Percentiles rank a stretch among this genome's conserved stretches.
These are phyloP conservation scores for Cryptocephalus primarius DNA, from an alignment of 2,888 invertebrate genomes.

Conservation along the genomic window DNA sequence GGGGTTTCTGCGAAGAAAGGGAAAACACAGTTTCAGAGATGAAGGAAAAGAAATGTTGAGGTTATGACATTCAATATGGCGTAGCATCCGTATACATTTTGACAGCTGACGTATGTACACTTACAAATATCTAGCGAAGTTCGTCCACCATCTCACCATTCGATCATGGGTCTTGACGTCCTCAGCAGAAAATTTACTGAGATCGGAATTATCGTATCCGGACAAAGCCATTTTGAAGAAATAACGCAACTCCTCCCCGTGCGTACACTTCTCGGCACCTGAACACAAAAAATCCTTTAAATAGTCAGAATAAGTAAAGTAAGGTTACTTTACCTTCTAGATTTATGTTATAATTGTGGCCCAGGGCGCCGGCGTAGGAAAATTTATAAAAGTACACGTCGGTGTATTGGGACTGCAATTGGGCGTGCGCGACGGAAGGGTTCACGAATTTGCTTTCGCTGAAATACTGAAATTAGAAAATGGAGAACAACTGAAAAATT, in stretches of 20 bases:
- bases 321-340: conserved; percentile 12
- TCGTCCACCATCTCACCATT: conserved; percentile 38
- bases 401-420: conserved; percentile 12
- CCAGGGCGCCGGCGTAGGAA: conserved; percentile 14
- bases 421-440: conserved; percentile 12
- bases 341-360: conserved; percentile 8
- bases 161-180: conserved; percentile 14
- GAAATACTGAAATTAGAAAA: too few species aligned
- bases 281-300: neutral
- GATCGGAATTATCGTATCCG: conserved; percentile 16
- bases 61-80: too few species aligned
- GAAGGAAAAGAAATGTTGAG: too few species aligned
- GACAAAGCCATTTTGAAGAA: conserved; percentile 16
- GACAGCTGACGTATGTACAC: conserved; percentile 6
- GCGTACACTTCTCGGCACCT: conserved; percentile 21
- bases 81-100: too few species aligned
- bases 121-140: conserved; percentile 50
- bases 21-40: neutral
- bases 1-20: conserved; percentile 24
- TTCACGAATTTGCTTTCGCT: conserved; percentile 12
- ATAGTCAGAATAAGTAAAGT: neutral
- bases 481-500: too few species aligned
- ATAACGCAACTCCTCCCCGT: conserved; percentile 20
- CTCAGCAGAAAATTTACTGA: conserved; percentile 7
- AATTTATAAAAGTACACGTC: conserved; percentile 15